Evolutionary conservation across 2,888 invertebrate species (phyloP).

Genomic region (Cephonodes hylas): DNA sequence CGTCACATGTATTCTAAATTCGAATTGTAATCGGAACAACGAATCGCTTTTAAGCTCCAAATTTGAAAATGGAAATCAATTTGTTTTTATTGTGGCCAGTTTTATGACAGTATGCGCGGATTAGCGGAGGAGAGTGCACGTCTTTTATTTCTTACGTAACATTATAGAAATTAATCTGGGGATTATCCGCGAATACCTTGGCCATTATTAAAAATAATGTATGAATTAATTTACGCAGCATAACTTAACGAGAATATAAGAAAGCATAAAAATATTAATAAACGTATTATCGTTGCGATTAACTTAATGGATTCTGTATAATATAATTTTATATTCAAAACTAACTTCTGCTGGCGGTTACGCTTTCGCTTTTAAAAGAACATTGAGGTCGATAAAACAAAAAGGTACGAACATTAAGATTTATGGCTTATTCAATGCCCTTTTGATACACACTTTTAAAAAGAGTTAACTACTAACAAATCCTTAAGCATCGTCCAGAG

Average conservation of each 20-base stretch:
- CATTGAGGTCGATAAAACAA: neutral
- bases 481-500: too few species aligned
- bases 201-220: conserved; percentile 14
- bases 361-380: neutral
- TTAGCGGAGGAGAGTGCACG: conserved; percentile 1
- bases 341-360: neutral
- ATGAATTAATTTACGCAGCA: conserved; percentile 22
- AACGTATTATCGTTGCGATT: neutral
- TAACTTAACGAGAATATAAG: neutral
- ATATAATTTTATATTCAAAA: neutral
- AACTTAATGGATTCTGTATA: conserved; percentile 4
- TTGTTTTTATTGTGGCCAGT: conserved; percentile 49
- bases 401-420: neutral
- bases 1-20: conserved; percentile 65
- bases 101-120: conserved; percentile 34
- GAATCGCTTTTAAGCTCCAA: conserved; percentile 67
- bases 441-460: neutral
- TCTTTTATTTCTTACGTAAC: neutral
- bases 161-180: neutral
- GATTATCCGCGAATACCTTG: conserved; percentile 10
- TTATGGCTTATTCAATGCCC: neutral
- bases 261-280: conserved; percentile 5
- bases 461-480: too few species aligned
- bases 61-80: conserved; percentile 52
- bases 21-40: conserved; percentile 66